Evolutionary conservation across 1,140 invertebrate genomes (phyloP).

Genomic region (Trichoplusia ni): DNA sequence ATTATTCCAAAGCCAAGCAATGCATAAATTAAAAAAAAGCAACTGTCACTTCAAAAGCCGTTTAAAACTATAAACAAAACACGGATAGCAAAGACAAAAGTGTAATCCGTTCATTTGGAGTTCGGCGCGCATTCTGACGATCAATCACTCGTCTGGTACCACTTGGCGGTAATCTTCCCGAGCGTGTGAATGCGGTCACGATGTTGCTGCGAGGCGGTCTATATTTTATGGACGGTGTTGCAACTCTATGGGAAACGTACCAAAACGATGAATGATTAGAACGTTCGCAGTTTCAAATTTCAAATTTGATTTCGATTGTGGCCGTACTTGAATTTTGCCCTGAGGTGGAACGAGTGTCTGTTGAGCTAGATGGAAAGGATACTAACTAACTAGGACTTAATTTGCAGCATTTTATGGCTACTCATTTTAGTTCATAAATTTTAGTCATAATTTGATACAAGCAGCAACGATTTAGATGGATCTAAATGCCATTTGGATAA

Average conservation of each 20-base stretch:
- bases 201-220: conserved; percentile 53
- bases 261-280: conserved; percentile 47
- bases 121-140: conserved; percentile 56
- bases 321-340: not conserved
- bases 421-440: too few species aligned
- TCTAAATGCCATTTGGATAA: too few species aligned
- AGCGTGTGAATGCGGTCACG: conserved; percentile 76
- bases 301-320: conserved; percentile 2
- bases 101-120: conserved; percentile 57
- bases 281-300: conserved; percentile 30
- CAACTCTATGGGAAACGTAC: conserved; percentile 56
- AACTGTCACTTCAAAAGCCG: not conserved
- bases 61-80: not conserved
- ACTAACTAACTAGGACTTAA: too few species aligned
- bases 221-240: conserved; percentile 63
- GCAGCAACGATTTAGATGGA: too few species aligned
- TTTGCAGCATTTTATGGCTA: too few species aligned
- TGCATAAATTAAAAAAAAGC: not conserved
- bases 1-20: conserved; percentile 1
- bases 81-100: conserved; percentile 36
- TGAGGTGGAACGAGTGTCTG: not conserved
- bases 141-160: conserved; percentile 69
- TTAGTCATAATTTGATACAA: too few species aligned
- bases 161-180: conserved; percentile 65
- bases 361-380: too few species aligned